Evolutionary conservation across 2,113 vertebrate species (phyloP), one percentile per base, ranked within the genome.

Genomic region (Rhinolophus sinicus): DNA sequence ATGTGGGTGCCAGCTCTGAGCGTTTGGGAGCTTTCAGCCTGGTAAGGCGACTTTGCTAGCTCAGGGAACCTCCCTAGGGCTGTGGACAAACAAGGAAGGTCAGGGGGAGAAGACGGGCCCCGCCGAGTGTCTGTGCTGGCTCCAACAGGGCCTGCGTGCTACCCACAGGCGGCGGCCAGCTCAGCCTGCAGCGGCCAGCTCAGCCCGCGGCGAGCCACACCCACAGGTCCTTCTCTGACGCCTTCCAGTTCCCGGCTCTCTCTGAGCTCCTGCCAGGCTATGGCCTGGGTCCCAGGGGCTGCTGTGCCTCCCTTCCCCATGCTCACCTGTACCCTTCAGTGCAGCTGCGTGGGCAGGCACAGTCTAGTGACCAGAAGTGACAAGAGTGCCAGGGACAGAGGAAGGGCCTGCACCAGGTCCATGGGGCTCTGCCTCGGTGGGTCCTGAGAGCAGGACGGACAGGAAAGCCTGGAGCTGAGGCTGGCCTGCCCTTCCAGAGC

Each of bases 101-200:
- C 9, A 13, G 4, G 14, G 38, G 50, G 16, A 44, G 33, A 72
- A 7, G 13, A 9, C 40, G 6, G 40, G 6, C 40, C 40, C 40
- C 6, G 40, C 40, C 40, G 40, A 44, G 40, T 44, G 40, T 44
- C 40, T 44, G 40, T 44, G 40, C 40, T 44, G 40, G 40, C 40
- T 44, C 40, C 40, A 44, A 44, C 40, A 44, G 40, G 40, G 40
- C 40, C 40, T 6, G 40, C 40, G 40, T 40, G 94, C 92, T 13
- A 96, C 98, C 60, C 72, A 35, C 5, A 98, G 97, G 80, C 47
- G 95, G 44, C 90, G 24, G 94, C 69, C 1, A 95, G 94, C 77
- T 97, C 92, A 3, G 93, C 35, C 56, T 97, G 30, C 80, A 98
- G 97, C 93, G 64, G 94, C 69, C 1, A 95, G 94, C 77, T 97